phyloP scores from a whole-genome alignment of 1,140 invertebrate genomes.

The Drosophila suzukii region DNA sequence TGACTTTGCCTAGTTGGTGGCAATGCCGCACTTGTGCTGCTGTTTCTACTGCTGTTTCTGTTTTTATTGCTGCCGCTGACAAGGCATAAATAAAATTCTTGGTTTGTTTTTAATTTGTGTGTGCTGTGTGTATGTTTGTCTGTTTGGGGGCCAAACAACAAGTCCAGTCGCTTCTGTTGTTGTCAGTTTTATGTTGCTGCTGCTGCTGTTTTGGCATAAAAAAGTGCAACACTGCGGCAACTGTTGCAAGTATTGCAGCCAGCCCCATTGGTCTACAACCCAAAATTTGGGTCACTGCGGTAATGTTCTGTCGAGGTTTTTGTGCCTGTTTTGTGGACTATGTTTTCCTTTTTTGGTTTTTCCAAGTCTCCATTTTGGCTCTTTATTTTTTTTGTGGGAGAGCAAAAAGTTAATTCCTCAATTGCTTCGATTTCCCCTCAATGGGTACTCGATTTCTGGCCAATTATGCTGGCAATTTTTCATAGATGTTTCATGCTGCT shows the following conservation, averaged over 20 bases:
- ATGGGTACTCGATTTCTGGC: constrained; percentile 1
- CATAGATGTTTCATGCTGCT: constrained; percentile 18
- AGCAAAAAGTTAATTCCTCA: constrained; percentile 12
- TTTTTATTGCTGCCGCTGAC: constrained; percentile 39
- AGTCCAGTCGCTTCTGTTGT: constrained; percentile 58
- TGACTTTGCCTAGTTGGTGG: constrained; percentile 29
- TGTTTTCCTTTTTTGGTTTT: constrained; percentile 28
- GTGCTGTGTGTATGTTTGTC: constrained; percentile 2
- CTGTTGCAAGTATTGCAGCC: constrained; percentile 27
- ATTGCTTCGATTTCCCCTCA: constrained; percentile 37
- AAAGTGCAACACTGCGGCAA: constrained; percentile 57
- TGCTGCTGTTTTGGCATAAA: constrained; percentile 61
- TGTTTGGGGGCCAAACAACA: neutral
- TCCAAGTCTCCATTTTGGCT: neutral
- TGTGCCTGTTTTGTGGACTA: constrained; percentile 9
- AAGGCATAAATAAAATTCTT: constrained; percentile 53
- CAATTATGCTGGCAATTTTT: constrained; percentile 43
- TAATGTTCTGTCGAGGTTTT: constrained; percentile 74
- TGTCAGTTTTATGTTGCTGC: constrained; percentile 69
- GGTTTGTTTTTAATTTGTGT: constrained; percentile 42
- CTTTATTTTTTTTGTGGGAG: neutral
- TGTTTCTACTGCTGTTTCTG: constrained; percentile 12
- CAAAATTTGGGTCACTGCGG: constrained; percentile 77
- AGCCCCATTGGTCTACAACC: constrained; percentile 27
- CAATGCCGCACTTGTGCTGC: constrained; percentile 1